A percentile compares a stretch with the other conserved stretches of the same genome.
Conservation (phyloP, 2,797 vertebrate species). For the Cercopithecus mitis region DNA sequence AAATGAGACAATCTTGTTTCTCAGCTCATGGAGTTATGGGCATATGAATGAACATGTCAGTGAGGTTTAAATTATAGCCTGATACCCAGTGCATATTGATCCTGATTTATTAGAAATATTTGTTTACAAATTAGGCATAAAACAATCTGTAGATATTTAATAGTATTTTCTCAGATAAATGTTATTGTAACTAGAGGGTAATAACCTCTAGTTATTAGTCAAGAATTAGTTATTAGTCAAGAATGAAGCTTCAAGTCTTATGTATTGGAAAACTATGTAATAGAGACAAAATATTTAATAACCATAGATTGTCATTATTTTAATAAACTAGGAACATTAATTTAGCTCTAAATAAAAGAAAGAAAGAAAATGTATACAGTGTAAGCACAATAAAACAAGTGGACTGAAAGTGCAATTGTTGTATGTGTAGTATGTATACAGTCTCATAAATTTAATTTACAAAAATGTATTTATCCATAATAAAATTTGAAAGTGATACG, state of each 20-base stretch:
- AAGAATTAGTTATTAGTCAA: neutral
- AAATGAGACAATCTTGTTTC: neutral
- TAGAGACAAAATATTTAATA: neutral
- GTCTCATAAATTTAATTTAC: neutral
- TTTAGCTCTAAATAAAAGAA: neutral
- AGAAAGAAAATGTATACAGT: neutral
- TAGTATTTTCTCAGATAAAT: neutral
- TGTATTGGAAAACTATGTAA: neutral
- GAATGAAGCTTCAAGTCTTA: neutral
- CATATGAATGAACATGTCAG: neutral
- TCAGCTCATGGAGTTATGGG: neutral
- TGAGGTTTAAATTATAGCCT: neutral
- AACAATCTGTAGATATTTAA: neutral
- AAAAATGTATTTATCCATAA: neutral
- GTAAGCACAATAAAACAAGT: neutral
- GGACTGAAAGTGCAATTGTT: neutral
- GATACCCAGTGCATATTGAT: neutral
- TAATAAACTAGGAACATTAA: neutral
- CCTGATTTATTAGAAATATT: neutral
- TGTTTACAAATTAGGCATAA: neutral
- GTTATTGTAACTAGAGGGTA: neutral
- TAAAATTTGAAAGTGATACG: neutral
- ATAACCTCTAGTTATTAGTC: too few relatives aligned
- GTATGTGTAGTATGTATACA: neutral
- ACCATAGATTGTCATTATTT: neutral